Evolutionary conservation across 2,888 invertebrate species (phyloP).

Genomic region (Boloria selene): DNA sequence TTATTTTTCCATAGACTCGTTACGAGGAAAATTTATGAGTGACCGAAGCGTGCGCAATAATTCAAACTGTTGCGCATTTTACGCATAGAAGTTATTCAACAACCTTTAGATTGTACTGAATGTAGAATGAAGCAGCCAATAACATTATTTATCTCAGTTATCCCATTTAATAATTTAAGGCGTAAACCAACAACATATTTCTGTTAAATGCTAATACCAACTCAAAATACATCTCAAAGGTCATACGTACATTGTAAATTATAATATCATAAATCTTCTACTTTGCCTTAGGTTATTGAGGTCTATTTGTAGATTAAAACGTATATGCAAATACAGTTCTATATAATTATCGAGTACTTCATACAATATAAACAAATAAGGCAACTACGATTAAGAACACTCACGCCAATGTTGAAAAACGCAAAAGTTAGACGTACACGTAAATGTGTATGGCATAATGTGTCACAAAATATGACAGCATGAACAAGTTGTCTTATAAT

Average conservation of each 20-base stretch:
- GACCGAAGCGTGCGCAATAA: constrained; percentile 25
- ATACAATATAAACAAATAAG: constrained; percentile 21
- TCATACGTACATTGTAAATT: constrained; percentile 23
- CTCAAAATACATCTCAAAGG: constrained; percentile 27
- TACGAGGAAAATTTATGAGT: constrained; percentile 26
- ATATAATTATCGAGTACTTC: constrained; percentile 16
- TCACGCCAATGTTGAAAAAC: not conserved
- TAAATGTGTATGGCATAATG: too few species aligned
- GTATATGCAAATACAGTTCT: constrained; percentile 22
- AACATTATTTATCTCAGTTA: constrained; percentile 8
- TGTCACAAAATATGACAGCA: too few species aligned
- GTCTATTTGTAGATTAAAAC: constrained; percentile 25
- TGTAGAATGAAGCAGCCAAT: constrained; percentile 6
- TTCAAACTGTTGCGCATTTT: constrained; percentile 21
- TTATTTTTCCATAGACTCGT: constrained; percentile 23
- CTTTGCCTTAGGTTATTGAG: constrained; percentile 26
- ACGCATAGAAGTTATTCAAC: constrained; percentile 9
- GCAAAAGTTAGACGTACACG: too few species aligned
- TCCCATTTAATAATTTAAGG: constrained; percentile 24
- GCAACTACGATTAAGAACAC: not conserved
- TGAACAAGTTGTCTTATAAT: too few species aligned
- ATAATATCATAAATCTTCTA: constrained; percentile 22
- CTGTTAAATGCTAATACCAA: constrained; percentile 20
- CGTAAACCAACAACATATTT: constrained; percentile 14
- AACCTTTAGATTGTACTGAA: constrained; percentile 2